Conservation (phyloP, 92 coral and sea anemone genomes). For the Phenganax marumi region DNA sequence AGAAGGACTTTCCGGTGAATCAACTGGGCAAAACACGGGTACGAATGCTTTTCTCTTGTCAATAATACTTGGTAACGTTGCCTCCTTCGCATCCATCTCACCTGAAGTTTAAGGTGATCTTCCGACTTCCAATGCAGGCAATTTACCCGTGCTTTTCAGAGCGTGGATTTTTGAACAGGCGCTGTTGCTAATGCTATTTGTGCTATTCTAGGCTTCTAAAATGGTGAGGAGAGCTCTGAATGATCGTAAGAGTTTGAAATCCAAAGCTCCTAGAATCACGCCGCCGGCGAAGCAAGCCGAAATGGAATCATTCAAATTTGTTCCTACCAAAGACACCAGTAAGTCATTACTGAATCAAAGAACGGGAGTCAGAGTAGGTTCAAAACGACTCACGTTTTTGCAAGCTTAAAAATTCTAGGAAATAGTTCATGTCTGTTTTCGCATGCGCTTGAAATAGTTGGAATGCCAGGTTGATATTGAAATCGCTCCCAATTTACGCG, state of each 20-base stretch:
- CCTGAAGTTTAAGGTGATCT: no score
- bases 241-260: slow-evolving; percentile 71
- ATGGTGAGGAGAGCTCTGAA: slow-evolving; percentile 77
- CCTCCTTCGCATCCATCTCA: no score
- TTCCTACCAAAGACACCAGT: not conserved
- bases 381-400: slow-evolving; percentile 22
- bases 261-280: slow-evolving; percentile 76
- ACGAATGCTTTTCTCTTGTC: not conserved
- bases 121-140: no score
- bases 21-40: slow-evolving; percentile 85
- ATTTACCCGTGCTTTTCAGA: not conserved
- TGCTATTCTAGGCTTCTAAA: slow-evolving; percentile 65
- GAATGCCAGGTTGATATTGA: no score
- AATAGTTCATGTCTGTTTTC: no score
- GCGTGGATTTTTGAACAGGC: not conserved
- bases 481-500: no score
- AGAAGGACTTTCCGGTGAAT: slow-evolving; percentile 78
- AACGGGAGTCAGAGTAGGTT: slow-evolving; percentile 27
- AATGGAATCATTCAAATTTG: slow-evolving; percentile 18
- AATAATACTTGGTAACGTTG: not conserved
- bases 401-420: slow-evolving; percentile 7
- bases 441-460: no score
- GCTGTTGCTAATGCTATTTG: not conserved
- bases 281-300: slow-evolving; percentile 19
- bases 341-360: slow-evolving; percentile 29